Base-by-base conservation (phyloP, 92 coral and sea anemone species). In the Phymanthus crucifer region DNA sequence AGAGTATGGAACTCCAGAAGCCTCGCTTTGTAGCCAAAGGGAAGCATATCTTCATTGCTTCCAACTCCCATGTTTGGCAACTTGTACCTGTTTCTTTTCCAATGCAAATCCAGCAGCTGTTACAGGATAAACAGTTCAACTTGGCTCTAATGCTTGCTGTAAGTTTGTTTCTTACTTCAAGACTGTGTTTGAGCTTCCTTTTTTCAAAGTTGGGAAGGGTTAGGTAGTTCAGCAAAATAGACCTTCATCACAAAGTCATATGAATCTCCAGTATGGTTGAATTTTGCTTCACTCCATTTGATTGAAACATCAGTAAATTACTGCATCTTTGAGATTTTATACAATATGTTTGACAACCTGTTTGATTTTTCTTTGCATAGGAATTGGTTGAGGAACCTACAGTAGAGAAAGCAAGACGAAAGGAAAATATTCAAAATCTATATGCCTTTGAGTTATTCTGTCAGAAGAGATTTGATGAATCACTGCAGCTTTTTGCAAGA, bases 381-480 rank as follows among this genome's bases (percentile, higher is more conserved):
- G 91, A 89, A 83, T 89, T 90, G 81, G 91, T 91, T 74, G 85
- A 93, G n/a, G 99, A 95, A 80, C 93, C 94, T 31, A 88, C 83
- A 33, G 33, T 80, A 13, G 99, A 95, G 73, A 95, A 89, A 76
- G 78, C 86, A n/a, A 83, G 90, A 54, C 85, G 99, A 17, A 89
- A 78, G 50, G 98, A 95, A 69, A 87, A 85, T 32, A 95, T 95
- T 14, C 97, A 95, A 91, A 93, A 95, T 78, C 87, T 89, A 58
- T 95, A 86, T 87, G 99, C 99, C 7, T 95, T 95, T 87, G 99
- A 95, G 24, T 78, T 95, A 67, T 95, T 95, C 71, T 93, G 99
- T 75, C 99, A 95, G 82, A 95, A 93, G 86, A 83, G 98, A 77
- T 95, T 95, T 91, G 94, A 95, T 67, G 99, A 95, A 58, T 95